phyloP scores from a whole-genome alignment of 2,888 invertebrate species.

The Papilio demoleus region DNA sequence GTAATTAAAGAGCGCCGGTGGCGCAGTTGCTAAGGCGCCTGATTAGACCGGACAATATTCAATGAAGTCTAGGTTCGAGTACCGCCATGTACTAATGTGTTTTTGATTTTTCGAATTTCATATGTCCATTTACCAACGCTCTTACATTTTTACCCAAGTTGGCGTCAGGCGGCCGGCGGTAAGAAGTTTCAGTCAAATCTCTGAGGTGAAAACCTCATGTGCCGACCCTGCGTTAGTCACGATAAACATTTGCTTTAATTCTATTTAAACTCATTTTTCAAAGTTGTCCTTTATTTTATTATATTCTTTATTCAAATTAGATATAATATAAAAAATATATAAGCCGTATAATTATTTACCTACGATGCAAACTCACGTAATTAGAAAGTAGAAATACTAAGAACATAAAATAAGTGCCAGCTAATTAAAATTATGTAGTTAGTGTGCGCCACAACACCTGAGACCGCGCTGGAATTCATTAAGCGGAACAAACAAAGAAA shows the following conservation, averaged over 20 bases:
- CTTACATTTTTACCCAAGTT: no score
- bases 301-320: not conserved
- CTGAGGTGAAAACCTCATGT: no score
- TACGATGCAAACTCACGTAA: slow-evolving; percentile 3
- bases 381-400: slow-evolving; percentile 18
- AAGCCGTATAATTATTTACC: not conserved
- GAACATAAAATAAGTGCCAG: slow-evolving; percentile 26
- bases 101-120: no score
- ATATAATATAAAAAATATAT: not conserved
- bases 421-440: slow-evolving; percentile 28
- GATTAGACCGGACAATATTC: no score
- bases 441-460: slow-evolving; percentile 20
- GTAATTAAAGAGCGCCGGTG: no score
- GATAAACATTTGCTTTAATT: not conserved
- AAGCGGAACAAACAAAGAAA: slow-evolving; percentile 24
- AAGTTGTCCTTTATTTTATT: not conserved
- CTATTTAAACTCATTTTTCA: not conserved
- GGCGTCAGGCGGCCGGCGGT: no score
- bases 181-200: no score
- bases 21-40: no score
- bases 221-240: no score
- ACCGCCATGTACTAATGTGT: no score
- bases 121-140: no score
- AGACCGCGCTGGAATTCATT: slow-evolving; percentile 17
- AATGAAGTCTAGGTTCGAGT: no score